Conservation (phyloP, 2,888 invertebrate genomes). For the Sinohyriopsis cumingii region DNA sequence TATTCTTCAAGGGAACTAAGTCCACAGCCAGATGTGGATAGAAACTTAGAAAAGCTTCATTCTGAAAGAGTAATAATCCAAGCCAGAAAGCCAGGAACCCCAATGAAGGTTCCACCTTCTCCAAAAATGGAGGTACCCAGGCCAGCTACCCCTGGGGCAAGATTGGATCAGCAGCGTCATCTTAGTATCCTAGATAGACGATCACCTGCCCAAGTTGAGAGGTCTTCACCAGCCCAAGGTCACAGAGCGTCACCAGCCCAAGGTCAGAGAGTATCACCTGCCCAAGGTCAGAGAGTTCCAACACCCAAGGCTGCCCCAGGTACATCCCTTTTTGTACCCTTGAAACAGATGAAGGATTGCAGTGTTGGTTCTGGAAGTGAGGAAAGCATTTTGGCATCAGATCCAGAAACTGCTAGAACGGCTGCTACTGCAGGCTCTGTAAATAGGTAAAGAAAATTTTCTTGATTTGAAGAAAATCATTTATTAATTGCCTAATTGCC, state of each 20-base stretch:
- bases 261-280: conserved; percentile 12
- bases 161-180: conserved; percentile 1
- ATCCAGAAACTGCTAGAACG: conserved; percentile 50
- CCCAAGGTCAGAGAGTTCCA: conserved; percentile 5
- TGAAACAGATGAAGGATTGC: conserved; percentile 11
- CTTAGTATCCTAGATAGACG: conserved; percentile 4
- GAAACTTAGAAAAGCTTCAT: not conserved
- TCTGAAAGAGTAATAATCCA: not conserved
- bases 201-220: conserved; percentile 18
- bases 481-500: no score
- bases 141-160: conserved; percentile 15
- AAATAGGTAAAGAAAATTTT: conserved; percentile 32
- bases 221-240: conserved; percentile 6
- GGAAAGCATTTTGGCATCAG: conserved; percentile 45
- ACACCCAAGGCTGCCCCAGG: conserved; percentile 5
- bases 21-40: not conserved
- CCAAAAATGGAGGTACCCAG: conserved; percentile 11
- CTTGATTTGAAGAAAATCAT: no score
- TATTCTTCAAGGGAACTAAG: conserved; percentile 32
- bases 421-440: conserved; percentile 36
- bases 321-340: not conserved
- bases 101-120: not conserved
- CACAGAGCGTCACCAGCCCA: conserved; percentile 13
- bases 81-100: not conserved
- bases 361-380: conserved; percentile 49